These are phyloP conservation scores for Hartigia nigra DNA, from an alignment of 2,888 invertebrate species.

Conservation along the genomic window DNA sequence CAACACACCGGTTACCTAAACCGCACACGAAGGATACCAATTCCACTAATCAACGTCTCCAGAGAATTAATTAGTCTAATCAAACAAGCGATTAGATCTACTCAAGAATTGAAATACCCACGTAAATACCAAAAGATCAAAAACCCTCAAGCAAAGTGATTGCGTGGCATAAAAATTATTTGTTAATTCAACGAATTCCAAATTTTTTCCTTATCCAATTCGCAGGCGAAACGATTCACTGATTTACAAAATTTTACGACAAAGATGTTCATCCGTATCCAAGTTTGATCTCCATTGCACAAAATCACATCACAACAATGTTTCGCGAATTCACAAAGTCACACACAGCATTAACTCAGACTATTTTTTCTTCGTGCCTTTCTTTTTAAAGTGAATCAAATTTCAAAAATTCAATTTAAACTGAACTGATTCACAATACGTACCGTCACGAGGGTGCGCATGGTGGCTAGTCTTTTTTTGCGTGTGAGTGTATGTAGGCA, in stretches of 20 bases:
- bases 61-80: neutral
- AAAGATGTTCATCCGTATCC: neutral
- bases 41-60: neutral
- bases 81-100: neutral
- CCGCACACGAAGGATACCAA: conserved; percentile 36
- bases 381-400: neutral
- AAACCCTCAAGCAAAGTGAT: neutral
- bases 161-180: neutral
- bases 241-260: too few species aligned
- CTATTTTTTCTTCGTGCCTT: neutral
- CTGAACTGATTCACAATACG: conserved; percentile 40
- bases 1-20: conserved; percentile 31
- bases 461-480: conserved; percentile 41
- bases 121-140: neutral
- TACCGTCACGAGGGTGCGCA: conserved; percentile 60
- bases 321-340: neutral
- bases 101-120: neutral
- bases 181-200: neutral
- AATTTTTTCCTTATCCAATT: neutral
- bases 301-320: neutral
- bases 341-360: neutral
- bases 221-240: neutral
- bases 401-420: neutral
- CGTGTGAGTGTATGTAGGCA: conserved; percentile 56
- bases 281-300: neutral